A percentile compares a stretch with the other conserved stretches of the same genome.
phyloP scores from a whole-genome alignment of 37 sponge, comb jelly and placozoan species.

The Petrosia ficiformis region DNA sequence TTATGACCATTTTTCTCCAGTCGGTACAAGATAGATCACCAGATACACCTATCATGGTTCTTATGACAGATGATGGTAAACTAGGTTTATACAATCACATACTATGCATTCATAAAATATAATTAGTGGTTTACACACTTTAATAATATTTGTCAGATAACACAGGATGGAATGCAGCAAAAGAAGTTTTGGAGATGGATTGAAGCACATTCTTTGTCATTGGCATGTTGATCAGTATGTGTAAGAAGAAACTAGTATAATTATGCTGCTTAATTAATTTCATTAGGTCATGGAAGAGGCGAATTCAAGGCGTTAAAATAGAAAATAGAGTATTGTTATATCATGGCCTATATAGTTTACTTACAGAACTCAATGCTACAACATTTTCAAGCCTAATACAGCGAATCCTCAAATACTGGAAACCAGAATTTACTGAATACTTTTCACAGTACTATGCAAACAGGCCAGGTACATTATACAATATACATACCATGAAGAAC shows the following conservation, averaged over 20 bases:
- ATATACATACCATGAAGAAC: neutral
- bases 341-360: slow-evolving; percentile 8
- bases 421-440: neutral
- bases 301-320: neutral
- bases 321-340: neutral
- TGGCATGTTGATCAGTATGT: slow-evolving; percentile 35
- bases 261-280: neutral
- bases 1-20: slow-evolving; percentile 3
- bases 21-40: slow-evolving; percentile 13
- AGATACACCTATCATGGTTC: neutral
- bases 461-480: slow-evolving; percentile 15
- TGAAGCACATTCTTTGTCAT: slow-evolving; percentile 22
- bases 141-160: slow-evolving; percentile 12
- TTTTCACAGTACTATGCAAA: slow-evolving; percentile 6
- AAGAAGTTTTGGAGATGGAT: slow-evolving; percentile 5
- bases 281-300: slow-evolving; percentile 17
- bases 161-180: slow-evolving; percentile 20
- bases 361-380: neutral
- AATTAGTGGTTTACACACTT: too few relatives aligned
- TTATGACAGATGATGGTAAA: slow-evolving; percentile 57
- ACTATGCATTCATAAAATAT: neutral
- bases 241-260: neutral
- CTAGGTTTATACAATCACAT: neutral
- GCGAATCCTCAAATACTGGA: neutral
- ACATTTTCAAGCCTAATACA: slow-evolving; percentile 9